These are phyloP conservation scores for Elegia similella DNA, from an alignment of 2,888 invertebrate genomes.

Conservation along the genomic window DNA sequence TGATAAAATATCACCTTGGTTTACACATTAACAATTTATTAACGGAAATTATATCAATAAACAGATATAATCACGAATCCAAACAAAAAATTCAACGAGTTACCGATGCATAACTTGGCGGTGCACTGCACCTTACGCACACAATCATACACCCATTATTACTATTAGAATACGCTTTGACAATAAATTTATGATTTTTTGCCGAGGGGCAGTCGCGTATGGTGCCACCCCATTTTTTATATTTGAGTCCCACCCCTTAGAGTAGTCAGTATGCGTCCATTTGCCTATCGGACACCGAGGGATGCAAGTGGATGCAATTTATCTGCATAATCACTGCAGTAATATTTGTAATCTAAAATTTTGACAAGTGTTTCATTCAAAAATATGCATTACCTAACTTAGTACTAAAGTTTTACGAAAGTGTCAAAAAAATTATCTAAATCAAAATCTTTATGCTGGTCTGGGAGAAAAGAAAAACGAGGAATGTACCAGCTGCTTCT, in stretches of 20 bases:
- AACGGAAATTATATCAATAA: neutral
- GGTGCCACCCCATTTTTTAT: slow-evolving; percentile 63
- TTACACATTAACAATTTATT: neutral
- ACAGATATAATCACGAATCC: slow-evolving; percentile 4
- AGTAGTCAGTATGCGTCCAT: slow-evolving; percentile 40
- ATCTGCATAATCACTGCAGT: neutral
- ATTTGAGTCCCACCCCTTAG: slow-evolving; percentile 53
- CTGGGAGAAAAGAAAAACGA: too few relatives aligned
- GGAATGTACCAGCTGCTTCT: too few relatives aligned
- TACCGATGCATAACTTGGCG: slow-evolving; percentile 18
- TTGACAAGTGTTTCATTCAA: neutral
- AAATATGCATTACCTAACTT: too few relatives aligned
- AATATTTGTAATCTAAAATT: neutral
- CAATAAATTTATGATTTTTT: slow-evolving; percentile 75
- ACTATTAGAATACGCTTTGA: slow-evolving; percentile 53
- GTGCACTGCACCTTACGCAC: slow-evolving; percentile 27
- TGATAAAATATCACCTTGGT: neutral
- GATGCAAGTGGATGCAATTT: slow-evolving; percentile 22
- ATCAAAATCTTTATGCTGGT: too few relatives aligned
- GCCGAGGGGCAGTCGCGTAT: slow-evolving; percentile 53
- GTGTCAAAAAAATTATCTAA: too few relatives aligned
- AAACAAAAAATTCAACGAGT: slow-evolving; percentile 1
- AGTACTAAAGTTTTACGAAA: too few relatives aligned
- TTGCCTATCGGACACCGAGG: slow-evolving; percentile 43
- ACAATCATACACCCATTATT: slow-evolving; percentile 50